Percentiles rank a stretch among this genome's conserved stretches.
Evolutionary conservation across 2,113 vertebrate species (phyloP).

Genomic region (Tetrao urogallus): DNA sequence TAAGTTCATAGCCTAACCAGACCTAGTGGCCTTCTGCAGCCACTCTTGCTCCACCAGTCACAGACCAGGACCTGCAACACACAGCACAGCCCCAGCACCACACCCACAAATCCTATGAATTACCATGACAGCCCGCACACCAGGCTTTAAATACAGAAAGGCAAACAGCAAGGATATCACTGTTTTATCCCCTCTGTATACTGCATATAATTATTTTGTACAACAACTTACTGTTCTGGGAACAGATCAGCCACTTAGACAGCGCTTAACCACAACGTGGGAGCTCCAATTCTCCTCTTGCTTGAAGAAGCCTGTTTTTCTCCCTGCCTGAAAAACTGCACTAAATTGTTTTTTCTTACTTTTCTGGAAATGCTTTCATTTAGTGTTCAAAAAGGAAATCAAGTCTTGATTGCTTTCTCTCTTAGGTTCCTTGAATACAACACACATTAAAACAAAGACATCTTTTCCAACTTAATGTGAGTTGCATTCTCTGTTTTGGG

Average conservation of each 20-base stretch:
- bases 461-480: background rate
- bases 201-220: background rate
- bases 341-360: background rate
- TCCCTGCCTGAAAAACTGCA: background rate
- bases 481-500: background rate
- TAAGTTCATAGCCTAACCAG: rapidly evolving
- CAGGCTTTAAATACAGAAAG: background rate
- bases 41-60: background rate
- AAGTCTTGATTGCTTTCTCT: background rate
- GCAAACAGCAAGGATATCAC: background rate
- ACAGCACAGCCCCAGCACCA: rapidly evolving
- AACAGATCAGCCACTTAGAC: background rate
- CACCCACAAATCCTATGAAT: background rate
- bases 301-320: background rate
- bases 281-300: background rate
- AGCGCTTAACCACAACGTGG: background rate
- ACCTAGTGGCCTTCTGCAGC: background rate
- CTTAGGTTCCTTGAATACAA: background rate
- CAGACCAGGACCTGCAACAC: rapidly evolving
- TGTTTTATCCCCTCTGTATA: background rate
- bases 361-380: background rate
- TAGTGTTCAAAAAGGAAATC: background rate
- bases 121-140: background rate
- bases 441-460: background rate
- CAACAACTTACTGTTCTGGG: background rate